Evolutionary conservation across 1,140 invertebrate species (phyloP).

Genomic region (Halesus radiatus): DNA sequence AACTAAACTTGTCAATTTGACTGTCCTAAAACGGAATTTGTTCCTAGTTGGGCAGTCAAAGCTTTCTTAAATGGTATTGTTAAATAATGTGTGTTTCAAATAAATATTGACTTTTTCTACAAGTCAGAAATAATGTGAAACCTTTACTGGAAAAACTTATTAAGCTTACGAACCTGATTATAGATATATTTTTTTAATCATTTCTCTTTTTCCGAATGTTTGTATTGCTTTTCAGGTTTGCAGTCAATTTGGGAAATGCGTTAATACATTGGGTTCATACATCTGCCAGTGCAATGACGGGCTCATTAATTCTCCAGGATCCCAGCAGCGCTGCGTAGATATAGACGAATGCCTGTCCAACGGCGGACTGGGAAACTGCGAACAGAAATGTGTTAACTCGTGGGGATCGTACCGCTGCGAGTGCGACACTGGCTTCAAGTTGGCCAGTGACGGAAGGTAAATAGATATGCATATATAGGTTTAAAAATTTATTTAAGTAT

Average conservation of each 20-base stretch:
- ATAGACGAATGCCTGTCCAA: slow-evolving; percentile 76
- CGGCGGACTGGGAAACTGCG: slow-evolving; percentile 75
- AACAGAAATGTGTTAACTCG: slow-evolving; percentile 87
- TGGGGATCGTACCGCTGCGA: slow-evolving; percentile 87
- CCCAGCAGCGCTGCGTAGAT: slow-evolving; percentile 71
- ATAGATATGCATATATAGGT: too few species aligned
- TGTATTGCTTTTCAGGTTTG: slow-evolving; percentile 66
- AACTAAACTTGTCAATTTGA: too few species aligned
- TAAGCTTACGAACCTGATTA: too few species aligned
- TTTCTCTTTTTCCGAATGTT: too few species aligned
- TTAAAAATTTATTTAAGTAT: slow-evolving; percentile 42
- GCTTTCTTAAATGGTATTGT: too few species aligned
- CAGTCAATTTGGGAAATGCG: slow-evolving; percentile 75
- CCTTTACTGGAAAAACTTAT: too few species aligned
- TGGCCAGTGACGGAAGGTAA: slow-evolving; percentile 80
- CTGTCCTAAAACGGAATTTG: too few species aligned
- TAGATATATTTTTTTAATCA: too few species aligned
- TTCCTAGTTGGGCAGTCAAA: too few species aligned
- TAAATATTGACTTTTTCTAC: too few species aligned
- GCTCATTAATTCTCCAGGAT: slow-evolving; percentile 73
- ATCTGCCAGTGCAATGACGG: slow-evolving; percentile 84
- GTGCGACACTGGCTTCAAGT: slow-evolving; percentile 80
- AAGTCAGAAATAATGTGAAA: too few species aligned
- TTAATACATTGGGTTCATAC: slow-evolving; percentile 87
- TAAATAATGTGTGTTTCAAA: too few species aligned